phyloP scores from a whole-genome alignment of 2,797 vertebrate species.

The Caiman crocodilus region DNA sequence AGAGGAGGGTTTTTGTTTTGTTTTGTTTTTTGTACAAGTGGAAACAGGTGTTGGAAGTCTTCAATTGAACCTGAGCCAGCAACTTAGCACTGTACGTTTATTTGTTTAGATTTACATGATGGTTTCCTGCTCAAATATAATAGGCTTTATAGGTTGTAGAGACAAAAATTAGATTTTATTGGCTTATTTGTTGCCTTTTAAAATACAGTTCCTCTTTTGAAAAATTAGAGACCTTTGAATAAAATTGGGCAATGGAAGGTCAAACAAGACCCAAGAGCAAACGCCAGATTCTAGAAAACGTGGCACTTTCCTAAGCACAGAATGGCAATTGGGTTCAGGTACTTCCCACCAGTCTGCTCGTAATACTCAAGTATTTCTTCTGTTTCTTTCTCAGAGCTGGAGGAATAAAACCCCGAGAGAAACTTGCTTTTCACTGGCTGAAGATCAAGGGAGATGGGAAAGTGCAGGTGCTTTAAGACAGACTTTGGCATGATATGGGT shows the following conservation, averaged over 20 bases:
- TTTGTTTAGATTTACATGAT: neutral
- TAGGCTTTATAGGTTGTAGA: fast-evolving
- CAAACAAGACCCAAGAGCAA: neutral
- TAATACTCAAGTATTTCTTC: conserved; percentile 65
- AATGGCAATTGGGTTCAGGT: conserved; percentile 34
- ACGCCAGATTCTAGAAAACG: neutral
- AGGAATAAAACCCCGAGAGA: conserved; percentile 46
- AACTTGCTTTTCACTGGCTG: neutral
- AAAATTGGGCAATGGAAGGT: neutral
- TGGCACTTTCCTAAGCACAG: neutral
- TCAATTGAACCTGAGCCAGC: neutral
- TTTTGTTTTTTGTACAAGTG: fast-evolving
- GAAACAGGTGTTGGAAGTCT: neutral
- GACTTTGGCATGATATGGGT: neutral
- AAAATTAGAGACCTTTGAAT: neutral
- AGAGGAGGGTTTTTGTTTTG: neutral
- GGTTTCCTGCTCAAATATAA: fast-evolving
- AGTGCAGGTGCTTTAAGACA: neutral
- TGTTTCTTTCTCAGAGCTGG: conserved; percentile 56
- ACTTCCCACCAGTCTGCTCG: neutral
- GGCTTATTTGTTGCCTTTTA: neutral
- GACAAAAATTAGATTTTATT: neutral
- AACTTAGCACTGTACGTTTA: neutral
- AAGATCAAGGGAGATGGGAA: neutral
- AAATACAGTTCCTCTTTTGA: neutral